Conservation (phyloP, 1,140 invertebrate genomes). For the Euura saliciscinereae region DNA sequence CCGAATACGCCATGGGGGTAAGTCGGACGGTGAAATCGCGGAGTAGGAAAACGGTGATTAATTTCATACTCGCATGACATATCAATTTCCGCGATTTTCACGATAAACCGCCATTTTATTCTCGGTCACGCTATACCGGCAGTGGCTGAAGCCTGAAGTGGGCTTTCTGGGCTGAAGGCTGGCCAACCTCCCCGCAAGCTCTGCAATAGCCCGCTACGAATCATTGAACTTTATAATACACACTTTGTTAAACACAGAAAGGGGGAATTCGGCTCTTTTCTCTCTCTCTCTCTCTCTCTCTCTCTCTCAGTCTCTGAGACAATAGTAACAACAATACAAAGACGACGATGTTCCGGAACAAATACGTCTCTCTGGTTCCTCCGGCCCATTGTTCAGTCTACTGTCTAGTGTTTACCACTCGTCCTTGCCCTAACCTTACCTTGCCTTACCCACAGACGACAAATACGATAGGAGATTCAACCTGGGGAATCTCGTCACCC, state of each 20-base stretch:
- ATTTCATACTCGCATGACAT: slow-evolving; percentile 2
- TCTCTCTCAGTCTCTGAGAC: neutral
- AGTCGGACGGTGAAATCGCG: neutral
- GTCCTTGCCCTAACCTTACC: neutral
- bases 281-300: too few species aligned
- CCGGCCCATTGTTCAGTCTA: neutral
- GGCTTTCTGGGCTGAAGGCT: neutral
- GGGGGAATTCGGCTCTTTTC: too few species aligned
- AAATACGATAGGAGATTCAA: neutral
- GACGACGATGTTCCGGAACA: neutral
- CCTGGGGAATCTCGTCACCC: neutral
- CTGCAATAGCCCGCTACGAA: neutral
- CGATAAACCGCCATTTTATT: neutral
- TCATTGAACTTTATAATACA: neutral
- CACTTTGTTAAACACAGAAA: too few species aligned
- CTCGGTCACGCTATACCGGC: neutral
- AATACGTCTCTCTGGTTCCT: neutral
- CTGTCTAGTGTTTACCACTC: neutral
- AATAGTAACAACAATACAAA: neutral
- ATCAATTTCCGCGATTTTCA: slow-evolving; percentile 5
- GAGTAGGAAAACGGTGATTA: neutral
- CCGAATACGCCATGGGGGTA: neutral
- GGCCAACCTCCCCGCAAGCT: neutral
- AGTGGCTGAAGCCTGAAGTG: neutral
- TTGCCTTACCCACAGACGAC: neutral